Evolutionary conservation across 2,113 vertebrate species (phyloP).

Genomic region (Rhinolophus sinicus): DNA sequence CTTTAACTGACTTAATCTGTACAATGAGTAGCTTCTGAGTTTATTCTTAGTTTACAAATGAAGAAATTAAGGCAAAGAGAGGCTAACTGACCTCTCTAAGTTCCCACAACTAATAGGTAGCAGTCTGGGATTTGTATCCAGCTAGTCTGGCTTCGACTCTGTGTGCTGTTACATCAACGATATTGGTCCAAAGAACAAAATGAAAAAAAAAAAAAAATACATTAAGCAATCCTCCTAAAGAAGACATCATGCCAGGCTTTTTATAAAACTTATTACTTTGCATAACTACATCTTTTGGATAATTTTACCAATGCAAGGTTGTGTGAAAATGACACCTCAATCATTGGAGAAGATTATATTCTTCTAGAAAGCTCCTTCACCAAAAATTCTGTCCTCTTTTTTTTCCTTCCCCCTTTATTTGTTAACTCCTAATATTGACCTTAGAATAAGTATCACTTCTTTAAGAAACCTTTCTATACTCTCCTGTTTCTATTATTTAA

Average conservation of each 20-base stretch:
- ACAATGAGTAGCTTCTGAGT: not conserved
- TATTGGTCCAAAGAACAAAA: not conserved
- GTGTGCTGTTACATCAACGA: not conserved
- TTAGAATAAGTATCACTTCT: not conserved
- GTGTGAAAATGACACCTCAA: not conserved
- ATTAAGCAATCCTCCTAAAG: not conserved
- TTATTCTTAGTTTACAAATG: not conserved
- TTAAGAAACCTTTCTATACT: not conserved
- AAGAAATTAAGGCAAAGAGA: not conserved
- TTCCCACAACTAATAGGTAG: not conserved
- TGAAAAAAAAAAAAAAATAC: not conserved
- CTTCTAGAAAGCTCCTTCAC: not conserved
- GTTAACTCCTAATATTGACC: not conserved
- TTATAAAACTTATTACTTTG: not conserved
- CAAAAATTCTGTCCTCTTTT: not conserved
- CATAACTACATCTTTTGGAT: not conserved
- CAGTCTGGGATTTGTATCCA: not conserved
- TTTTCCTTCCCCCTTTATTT: not conserved
- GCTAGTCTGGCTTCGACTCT: not conserved
- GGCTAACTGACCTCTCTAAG: not conserved
- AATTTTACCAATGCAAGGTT: not conserved
- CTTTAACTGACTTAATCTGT: not conserved
- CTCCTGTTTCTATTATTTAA: not conserved
- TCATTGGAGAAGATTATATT: not conserved
- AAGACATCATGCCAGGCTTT: not conserved